These are phyloP conservation scores for Micrastur ruficollis DNA, from an alignment of 2,797 vertebrate genomes.

Conservation along the genomic window DNA sequence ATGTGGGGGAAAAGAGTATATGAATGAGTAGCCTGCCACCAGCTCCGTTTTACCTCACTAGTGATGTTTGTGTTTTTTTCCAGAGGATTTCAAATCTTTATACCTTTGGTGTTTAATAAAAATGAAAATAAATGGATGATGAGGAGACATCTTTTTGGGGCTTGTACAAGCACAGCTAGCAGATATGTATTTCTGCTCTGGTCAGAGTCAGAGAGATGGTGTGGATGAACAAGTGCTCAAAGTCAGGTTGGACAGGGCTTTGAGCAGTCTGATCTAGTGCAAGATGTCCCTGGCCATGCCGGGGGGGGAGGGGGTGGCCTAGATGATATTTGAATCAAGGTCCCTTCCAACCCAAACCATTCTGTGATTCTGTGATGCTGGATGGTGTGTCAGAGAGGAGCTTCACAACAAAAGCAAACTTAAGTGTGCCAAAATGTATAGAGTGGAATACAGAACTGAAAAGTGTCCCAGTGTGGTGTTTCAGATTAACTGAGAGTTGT, in stretches of 20 bases:
- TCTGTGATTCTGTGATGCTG: neutral
- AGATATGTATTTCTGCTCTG: neutral
- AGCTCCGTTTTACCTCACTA: neutral
- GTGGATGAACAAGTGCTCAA: neutral
- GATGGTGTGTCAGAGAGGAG: neutral
- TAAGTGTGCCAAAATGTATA: neutral
- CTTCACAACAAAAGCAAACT: accelerated
- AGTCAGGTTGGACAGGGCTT: neutral
- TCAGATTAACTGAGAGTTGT: neutral
- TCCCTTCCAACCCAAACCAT: too few relatives aligned
- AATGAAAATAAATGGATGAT: neutral
- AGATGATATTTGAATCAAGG: too few relatives aligned
- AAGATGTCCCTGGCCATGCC: neutral
- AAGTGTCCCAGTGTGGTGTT: neutral
- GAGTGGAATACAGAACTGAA: neutral
- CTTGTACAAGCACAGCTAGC: neutral
- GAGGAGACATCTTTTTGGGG: neutral
- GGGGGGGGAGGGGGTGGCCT: neutral
- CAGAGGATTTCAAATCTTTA: neutral
- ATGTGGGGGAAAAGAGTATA: neutral
- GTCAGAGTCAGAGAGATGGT: neutral
- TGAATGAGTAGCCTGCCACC: neutral
- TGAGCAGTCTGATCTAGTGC: neutral
- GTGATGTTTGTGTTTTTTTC: neutral
- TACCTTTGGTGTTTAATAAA: neutral